Evolutionary conservation across 2,113 vertebrate genomes (phyloP).

Genomic region (Acrocephalus arundinaceus): DNA sequence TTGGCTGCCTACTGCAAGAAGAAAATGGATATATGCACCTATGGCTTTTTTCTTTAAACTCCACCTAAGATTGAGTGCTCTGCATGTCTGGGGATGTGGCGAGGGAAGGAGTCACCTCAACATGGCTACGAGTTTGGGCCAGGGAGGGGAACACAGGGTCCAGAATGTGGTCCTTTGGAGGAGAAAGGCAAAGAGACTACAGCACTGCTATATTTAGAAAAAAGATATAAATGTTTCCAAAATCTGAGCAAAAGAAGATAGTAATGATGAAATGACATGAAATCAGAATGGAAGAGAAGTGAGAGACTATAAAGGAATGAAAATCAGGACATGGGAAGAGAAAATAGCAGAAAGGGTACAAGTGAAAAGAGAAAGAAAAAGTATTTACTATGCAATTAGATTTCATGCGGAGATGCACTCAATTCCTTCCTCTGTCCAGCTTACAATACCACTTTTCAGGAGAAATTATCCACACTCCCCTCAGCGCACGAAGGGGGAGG

Average conservation of each 20-base stretch:
- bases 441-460: conserved; percentile 48
- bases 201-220: not conserved
- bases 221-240: not conserved
- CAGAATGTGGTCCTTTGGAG: not conserved
- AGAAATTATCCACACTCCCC: conserved; percentile 41
- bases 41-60: not conserved
- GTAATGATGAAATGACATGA: not conserved
- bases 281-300: not conserved
- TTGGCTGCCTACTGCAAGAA: not conserved
- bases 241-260: not conserved
- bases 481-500: not conserved
- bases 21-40: not conserved
- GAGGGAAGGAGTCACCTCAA: not conserved
- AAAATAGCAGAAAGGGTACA: conserved; percentile 1
- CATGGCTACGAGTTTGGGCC: not conserved
- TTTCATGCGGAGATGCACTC: conserved; percentile 7
- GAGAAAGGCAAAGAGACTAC: not conserved
- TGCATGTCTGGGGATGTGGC: not conserved
- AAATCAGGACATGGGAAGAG: not conserved
- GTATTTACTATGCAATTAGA: conserved; percentile 40
- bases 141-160: not conserved
- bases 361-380: conserved; percentile 11
- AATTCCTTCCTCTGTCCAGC: conserved; percentile 1
- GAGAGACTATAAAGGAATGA: not conserved
- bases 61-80: not conserved